Base-by-base conservation (phyloP, 2,797 vertebrate species). In the Peromyscus melanophrys region DNA sequence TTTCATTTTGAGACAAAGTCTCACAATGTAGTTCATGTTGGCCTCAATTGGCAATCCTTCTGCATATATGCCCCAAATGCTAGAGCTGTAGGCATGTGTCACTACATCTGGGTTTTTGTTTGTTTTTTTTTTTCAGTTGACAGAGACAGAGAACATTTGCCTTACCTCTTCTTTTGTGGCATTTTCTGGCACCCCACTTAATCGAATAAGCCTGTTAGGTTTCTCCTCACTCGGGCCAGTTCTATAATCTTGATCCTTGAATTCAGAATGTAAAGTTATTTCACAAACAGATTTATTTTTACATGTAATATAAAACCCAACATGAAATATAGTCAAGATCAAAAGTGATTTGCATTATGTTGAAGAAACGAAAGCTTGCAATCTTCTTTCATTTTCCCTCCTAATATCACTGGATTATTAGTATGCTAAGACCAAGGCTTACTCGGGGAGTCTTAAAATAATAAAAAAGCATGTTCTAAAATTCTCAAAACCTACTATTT, bases 151-250 rank as follows among this genome's bases (percentile, higher is more conserved):
- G 19, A 81, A 97, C 90, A 55, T 19, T 89, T 27, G 17, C 92
- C 98, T 98, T 98, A 99, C 99, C 99, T 99, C 99, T 98, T 99
- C 99, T 99, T 99, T 99, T 96, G 99, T 99, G 97, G 99, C 99
- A 98, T 99, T 99, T 99, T 99, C 99, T 97, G 99, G 99, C 98
- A 99, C 99, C 98, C 99, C 99, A 98, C 98, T 99, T 92, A 99
- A 99, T 92, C 99, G 99, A 98, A 99, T 99, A 77, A 99, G 99
- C 96, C 99, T 99, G 98, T 99, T 99, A 92, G 99, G 99, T 97
- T 99, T 99, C 96, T 99, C 99, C 59, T 99, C 99, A 97, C 99
- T 98, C 92, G 98, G 97, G 83, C 98, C 98, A 93, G 98, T 99
- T 95, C 99, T 98, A 94, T 99, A 99, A 97, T 99, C 99, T 96